These are phyloP conservation scores for Thamnophis sirtalis DNA, from an alignment of 2,113 vertebrate genomes.

Conservation along the genomic window DNA sequence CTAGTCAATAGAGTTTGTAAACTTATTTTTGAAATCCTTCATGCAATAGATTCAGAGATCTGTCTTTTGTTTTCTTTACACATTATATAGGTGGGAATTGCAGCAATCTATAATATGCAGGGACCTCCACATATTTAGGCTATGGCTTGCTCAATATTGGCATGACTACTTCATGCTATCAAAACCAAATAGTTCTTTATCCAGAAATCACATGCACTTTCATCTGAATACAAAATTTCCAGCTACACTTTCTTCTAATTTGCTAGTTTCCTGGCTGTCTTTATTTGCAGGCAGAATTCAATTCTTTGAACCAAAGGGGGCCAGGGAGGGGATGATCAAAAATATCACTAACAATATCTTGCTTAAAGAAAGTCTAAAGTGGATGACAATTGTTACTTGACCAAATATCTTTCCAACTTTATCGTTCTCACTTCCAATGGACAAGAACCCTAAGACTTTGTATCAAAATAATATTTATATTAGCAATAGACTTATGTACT, in stretches of 20 bases:
- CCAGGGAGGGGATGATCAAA: background rate
- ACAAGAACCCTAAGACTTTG: background rate
- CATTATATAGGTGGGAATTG: background rate
- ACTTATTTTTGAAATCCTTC: background rate
- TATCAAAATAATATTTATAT: background rate
- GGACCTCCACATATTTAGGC: background rate
- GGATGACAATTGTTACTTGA: background rate
- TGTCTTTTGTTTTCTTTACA: background rate
- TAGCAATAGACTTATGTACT: too few species aligned
- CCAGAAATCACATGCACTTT: background rate
- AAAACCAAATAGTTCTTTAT: background rate
- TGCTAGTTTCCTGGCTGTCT: background rate
- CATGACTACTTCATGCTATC: background rate
- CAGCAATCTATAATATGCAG: background rate
- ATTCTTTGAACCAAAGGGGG: background rate
- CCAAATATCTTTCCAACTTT: background rate
- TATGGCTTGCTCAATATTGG: background rate
- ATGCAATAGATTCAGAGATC: background rate
- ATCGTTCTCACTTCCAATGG: background rate
- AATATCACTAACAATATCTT: background rate
- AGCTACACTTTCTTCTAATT: background rate
- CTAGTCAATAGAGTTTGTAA: background rate
- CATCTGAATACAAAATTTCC: background rate
- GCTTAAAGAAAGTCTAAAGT: background rate
- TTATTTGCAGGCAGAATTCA: background rate